These are phyloP conservation scores for Tragopan temminckii DNA, from an alignment of 2,797 vertebrate species.

Conservation along the genomic window DNA sequence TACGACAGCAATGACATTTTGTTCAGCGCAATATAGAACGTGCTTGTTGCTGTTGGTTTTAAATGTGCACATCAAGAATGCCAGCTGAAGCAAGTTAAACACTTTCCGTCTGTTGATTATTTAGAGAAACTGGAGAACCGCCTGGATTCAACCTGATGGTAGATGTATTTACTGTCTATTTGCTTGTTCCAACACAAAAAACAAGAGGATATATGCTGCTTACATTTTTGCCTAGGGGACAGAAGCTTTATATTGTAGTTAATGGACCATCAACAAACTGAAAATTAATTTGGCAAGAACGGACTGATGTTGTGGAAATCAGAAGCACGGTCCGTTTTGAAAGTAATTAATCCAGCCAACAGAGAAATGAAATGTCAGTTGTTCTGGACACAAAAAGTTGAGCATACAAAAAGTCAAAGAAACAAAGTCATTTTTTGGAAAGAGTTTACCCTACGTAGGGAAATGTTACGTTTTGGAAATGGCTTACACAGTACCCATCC, in stretches of 20 bases:
- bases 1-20: neutral
- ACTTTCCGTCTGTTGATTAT: conserved; percentile 28
- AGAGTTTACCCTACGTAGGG: neutral
- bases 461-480: neutral
- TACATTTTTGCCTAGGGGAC: conserved; percentile 48
- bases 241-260: conserved; percentile 50
- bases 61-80: conserved; percentile 17
- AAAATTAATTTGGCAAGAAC: conserved; percentile 76
- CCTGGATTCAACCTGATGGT: conserved; percentile 35
- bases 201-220: conserved; percentile 8
- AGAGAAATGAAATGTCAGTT: conserved; percentile 40
- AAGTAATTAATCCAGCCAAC: conserved; percentile 62
- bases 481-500: neutral
- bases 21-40: neutral
- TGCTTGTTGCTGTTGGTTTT: neutral
- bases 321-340: conserved; percentile 34
- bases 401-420: neutral
- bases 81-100: conserved; percentile 8
- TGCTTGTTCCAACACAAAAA: conserved; percentile 39
- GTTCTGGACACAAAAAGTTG: neutral
- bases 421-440: neutral
- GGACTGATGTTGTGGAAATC: conserved; percentile 43
- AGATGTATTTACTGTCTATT: conserved; percentile 53
- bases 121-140: conserved; percentile 43
- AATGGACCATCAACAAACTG: conserved; percentile 71